Evolutionary conservation across 2,888 invertebrate species (phyloP).

Genomic region (Chloroclysta siterata): DNA sequence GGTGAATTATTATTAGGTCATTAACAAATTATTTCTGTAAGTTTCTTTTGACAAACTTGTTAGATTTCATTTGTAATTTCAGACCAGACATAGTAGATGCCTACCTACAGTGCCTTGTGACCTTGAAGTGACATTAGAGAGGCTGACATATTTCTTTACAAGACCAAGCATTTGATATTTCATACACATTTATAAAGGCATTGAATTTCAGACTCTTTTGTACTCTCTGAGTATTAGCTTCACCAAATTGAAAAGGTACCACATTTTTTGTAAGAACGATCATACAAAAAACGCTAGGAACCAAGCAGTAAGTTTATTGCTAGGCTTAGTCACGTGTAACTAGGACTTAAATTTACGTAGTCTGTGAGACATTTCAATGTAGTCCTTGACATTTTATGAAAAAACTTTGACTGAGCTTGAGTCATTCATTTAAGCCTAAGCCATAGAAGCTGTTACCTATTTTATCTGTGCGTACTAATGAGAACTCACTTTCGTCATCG

Average conservation of each 20-base stretch:
- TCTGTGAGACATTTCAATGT: too few relatives aligned
- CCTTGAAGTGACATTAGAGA: neutral
- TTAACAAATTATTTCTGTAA: neutral
- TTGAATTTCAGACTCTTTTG: neutral
- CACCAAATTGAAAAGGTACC: too few relatives aligned
- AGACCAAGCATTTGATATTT: neutral
- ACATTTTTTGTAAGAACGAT: neutral
- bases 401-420: too few relatives aligned
- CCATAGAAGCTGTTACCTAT: too few relatives aligned
- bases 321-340: too few relatives aligned
- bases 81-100: neutral
- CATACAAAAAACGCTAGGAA: neutral
- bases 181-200: neutral
- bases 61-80: neutral
- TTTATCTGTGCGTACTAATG: neutral
- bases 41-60: neutral
- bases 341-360: too few relatives aligned
- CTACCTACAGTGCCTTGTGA: neutral
- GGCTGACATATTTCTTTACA: neutral
- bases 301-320: too few relatives aligned
- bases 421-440: too few relatives aligned
- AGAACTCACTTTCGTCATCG: slow-evolving; percentile 92
- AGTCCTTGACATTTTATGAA: too few relatives aligned
- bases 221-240: too few relatives aligned
- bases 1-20: slow-evolving; percentile 3